Base-by-base conservation (phyloP, 64 coral and sea anemone species). In the Acropora tenuis region DNA sequence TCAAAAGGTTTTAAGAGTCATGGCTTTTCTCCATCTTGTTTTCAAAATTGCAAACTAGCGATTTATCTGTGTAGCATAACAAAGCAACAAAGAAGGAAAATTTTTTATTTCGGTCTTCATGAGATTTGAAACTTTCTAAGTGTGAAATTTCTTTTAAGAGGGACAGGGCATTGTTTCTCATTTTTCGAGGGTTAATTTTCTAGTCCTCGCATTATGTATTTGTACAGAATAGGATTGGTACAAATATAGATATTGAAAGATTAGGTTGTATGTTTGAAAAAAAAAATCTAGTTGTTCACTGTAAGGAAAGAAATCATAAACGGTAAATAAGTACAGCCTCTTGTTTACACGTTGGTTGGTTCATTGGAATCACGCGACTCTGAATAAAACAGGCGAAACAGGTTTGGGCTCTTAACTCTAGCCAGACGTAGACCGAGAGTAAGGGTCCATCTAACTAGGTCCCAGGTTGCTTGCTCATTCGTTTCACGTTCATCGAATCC, bases 371-470 rank as follows among this genome's bases (percentile, higher is more conserved):
- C 49, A 17, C 53, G 71, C 45, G 30, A 46, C n/a, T 76, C 41
- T 30, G 90, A 80, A 55, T 77, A 19, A 48, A 84, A 84, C 43
- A 84, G 19, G 13, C 90, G 90, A 30, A 83, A 91, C 79, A 91
- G 80, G 71, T 83, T 75, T 91, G 48, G 50, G 10, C 59, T 76
- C 80, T 75, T 84, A 41, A 76, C 5, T 20, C 90, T 69, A 16
- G 80, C 80, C 45, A 91, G 16, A 47, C n/a, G 58, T n/a, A 91
- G 5, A 30, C 80, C 90, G 57, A 20, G 75, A 9, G 42, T 65
- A 48, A 73, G 48, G 10, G 75, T 85, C 12, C 80, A 50, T n/a
- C 60, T 15, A 16, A 85, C 44, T 84, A 91, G 80, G 73, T 84
- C 73, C 90, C 90, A 85, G 90, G 80, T 57, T 57, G 66, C 69